phyloP scores from a whole-genome alignment of 2,888 invertebrate genomes.

The Phyllotreta striolata region DNA sequence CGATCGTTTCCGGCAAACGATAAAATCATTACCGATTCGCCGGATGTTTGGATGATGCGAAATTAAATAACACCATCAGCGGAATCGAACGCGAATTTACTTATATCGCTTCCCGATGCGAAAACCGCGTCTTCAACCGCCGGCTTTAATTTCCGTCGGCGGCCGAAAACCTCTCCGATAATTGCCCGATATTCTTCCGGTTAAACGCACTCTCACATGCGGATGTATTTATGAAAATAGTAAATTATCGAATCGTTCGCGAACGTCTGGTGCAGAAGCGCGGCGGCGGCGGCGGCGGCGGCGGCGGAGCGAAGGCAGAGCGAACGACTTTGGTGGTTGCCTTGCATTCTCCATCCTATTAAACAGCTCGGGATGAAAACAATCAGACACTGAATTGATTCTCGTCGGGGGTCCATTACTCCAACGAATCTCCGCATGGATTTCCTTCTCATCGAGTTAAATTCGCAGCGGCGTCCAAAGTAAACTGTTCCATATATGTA shows the following conservation, averaged over 20 bases:
- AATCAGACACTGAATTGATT: conserved; percentile 62
- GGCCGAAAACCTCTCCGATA: conserved; percentile 22
- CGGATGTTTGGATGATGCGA: too few relatives aligned
- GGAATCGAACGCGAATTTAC: too few relatives aligned
- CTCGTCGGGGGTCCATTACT: conserved; percentile 63
- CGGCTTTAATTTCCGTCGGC: conserved; percentile 18
- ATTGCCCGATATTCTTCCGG: conserved; percentile 36
- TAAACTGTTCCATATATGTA: neutral
- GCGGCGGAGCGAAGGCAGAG: conserved; percentile 31
- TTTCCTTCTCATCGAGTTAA: conserved; percentile 46
- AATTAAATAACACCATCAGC: too few relatives aligned
- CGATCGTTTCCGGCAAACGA: conserved; percentile 25
- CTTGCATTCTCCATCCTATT: conserved; percentile 54
- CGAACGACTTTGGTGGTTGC: conserved; percentile 35
- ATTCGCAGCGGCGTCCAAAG: conserved; percentile 35
- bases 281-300: conserved; percentile 39
- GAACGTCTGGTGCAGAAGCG: conserved; percentile 54
- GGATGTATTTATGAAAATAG: conserved; percentile 50
- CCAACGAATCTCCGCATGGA: conserved; percentile 52
- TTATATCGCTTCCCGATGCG: neutral
- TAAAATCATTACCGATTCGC: neutral
- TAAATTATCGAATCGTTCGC: conserved; percentile 57
- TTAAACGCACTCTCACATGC: conserved; percentile 38
- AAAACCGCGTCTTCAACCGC: conserved; percentile 13
- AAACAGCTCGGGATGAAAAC: conserved; percentile 61